phyloP scores from a whole-genome alignment of 2,113 vertebrate genomes.

The Micromys minutus region DNA sequence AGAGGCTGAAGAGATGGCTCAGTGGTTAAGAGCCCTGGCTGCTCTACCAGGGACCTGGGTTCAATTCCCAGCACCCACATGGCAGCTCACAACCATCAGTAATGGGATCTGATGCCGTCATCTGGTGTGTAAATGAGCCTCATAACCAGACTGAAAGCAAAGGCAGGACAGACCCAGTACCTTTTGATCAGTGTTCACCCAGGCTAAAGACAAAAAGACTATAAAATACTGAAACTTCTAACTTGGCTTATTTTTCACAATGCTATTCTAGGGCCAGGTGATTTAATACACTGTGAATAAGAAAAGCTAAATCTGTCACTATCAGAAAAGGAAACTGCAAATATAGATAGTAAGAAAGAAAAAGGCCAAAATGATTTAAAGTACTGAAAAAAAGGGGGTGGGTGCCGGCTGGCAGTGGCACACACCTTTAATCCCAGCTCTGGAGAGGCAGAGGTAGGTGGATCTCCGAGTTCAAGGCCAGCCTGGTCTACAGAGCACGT shows the following conservation, averaged over 20 bases:
- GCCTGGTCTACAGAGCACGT: neutral
- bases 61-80: neutral
- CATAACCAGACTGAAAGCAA: neutral
- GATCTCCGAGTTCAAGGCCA: neutral
- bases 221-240: neutral
- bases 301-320: neutral
- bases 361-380: neutral
- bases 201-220: neutral
- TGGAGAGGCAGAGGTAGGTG: neutral
- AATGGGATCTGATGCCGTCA: too few relatives aligned
- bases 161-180: neutral
- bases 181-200: neutral
- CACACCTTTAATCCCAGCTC: neutral
- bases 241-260: slow-evolving; percentile 30
- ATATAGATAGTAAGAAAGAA: neutral
- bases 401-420: neutral
- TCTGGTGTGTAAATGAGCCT: too few relatives aligned
- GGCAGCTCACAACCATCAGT: neutral
- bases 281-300: neutral
- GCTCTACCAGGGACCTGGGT: neutral
- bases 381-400: neutral
- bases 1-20: neutral
- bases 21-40: neutral
- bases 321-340: neutral
- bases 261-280: neutral